Conservation (phyloP, 2,797 vertebrate genomes). For the Coregonus ussuriensis region DNA sequence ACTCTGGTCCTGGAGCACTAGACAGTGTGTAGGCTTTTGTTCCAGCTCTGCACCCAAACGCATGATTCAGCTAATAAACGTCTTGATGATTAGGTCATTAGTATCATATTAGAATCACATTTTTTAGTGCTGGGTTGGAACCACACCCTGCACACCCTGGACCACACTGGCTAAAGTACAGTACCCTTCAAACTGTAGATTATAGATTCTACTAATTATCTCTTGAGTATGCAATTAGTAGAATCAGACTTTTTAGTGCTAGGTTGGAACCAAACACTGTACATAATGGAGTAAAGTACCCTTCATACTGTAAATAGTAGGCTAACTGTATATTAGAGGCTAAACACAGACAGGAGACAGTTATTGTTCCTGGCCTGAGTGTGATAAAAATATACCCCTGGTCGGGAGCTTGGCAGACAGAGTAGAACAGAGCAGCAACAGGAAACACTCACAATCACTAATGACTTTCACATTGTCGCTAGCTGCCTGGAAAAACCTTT, state of each 20-base stretch:
- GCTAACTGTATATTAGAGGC: background rate
- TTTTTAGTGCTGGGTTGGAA: background rate
- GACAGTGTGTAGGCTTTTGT: too few relatives aligned
- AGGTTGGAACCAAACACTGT: background rate
- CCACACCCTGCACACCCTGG: background rate
- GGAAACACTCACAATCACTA: slow-evolving; percentile 69
- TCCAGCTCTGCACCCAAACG: too few relatives aligned
- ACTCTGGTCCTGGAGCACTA: too few relatives aligned
- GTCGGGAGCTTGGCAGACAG: slow-evolving; percentile 45
- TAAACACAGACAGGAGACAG: background rate
- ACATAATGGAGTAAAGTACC: background rate
- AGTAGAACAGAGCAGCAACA: slow-evolving; percentile 46
- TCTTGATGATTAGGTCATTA: background rate
- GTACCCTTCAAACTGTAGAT: background rate
- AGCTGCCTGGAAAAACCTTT: slow-evolving; percentile 22
- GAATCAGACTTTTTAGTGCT: background rate
- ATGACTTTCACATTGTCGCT: slow-evolving; percentile 67
- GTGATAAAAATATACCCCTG: slow-evolving; percentile 51
- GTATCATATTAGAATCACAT: background rate
- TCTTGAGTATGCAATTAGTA: background rate
- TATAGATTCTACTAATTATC: background rate
- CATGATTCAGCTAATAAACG: too few relatives aligned
- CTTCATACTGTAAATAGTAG: background rate
- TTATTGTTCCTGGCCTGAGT: slow-evolving; percentile 47
- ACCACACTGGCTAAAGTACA: background rate